Evolutionary conservation across 2,888 invertebrate species (phyloP), one percentile per base, ranked within the genome.

Genomic region (Diadromus collaris): DNA sequence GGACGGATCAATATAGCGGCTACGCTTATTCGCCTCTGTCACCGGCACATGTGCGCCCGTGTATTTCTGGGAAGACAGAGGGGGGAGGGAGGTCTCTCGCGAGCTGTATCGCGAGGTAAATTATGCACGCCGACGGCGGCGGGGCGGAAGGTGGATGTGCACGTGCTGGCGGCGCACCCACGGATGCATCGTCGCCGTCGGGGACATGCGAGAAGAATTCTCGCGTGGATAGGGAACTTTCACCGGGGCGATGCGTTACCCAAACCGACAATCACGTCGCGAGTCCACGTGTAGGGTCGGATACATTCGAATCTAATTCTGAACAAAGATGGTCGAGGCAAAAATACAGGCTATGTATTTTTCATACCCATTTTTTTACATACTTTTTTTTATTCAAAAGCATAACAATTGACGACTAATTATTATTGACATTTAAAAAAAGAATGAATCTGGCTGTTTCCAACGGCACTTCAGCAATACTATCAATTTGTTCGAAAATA

Each of bases 11-110:
- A 79, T 79, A 64, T 60, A 63, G 71, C 21, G 58, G 56, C 44
- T 44, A 64, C 68, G 79, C 76, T 79, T 68, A 72, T 76, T 79
- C 72, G 76, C 76, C 58, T 60, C 72, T 75, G 63, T 76, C 79
- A 76, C 64, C 68, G 72, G 34, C 76, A 69, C 48, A 48, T 51
- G 70, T 58, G 60, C 75, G 46, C 34, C 67, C 64, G 38, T 64
- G 60, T 69, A 69, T 68, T 41, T 54, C 78, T 68, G 71, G 54
- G 75, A 75, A 76, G 67, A 70, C 65, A 69, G 65, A 7, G 60
- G 21, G n/a, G 56, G 21, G 19, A 3, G 19, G 29, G 51, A n/a
- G 16, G 16, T 21, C 65, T 68, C 38, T 21, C 41, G 44, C 67
- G 68, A 41, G 48, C 63, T 72, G 61, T 76, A 76, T 72, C 74